Base-by-base conservation (phyloP, 2,888 invertebrate species). In the Pharmacophagus antenor region DNA sequence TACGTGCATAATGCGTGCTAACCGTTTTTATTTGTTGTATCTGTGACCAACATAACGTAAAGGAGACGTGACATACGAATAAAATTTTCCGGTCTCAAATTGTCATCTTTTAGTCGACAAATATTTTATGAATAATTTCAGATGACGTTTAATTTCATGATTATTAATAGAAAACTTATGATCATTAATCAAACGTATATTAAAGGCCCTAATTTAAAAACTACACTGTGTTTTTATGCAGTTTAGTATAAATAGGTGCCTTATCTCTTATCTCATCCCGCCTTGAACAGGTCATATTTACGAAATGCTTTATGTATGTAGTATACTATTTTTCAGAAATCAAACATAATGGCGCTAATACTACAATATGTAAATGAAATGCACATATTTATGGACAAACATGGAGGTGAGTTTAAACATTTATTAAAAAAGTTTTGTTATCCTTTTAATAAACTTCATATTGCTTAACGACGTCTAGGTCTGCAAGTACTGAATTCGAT, bases 311-410 rank as follows among this genome's bases (percentile, higher is more conserved):
- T n/a, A n/a, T 53, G 10, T 52, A 49, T 18, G 2, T 22, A 23
- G 17, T 18, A 25, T 8, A 50, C 27, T 21, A 37, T 31, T 75
- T 92, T 92, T 66, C 91, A 92, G 92, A 87, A 84, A 81, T 74
- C 67, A 68, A 44, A 71, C 74, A 89, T 82, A 82, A 96, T 96
- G 96, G 95, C 95, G 91, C 92, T 95, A 91, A 92, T 96, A 90
- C 92, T 95, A 92, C 93, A 94, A 85, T 94, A 94, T 85, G 93
- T 95, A 90, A 94, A 95, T 84, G 93, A 93, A 84, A 93, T 96
- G 90, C 94, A 95, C 87, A 92, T 93, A 84, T 94, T 94, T 84
- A 93, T 96, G 93, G 94, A 96, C 85, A 94, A 94, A 92, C 93
- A 95, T 92, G 95, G 95, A 92, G 96, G 96, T 96, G 85, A 94